A percentile compares a stretch with the other conserved stretches of the same genome.
Conservation (phyloP, 30 jellyfish, hydroid and myxozoan species). For the Aurelia aurita region DNA sequence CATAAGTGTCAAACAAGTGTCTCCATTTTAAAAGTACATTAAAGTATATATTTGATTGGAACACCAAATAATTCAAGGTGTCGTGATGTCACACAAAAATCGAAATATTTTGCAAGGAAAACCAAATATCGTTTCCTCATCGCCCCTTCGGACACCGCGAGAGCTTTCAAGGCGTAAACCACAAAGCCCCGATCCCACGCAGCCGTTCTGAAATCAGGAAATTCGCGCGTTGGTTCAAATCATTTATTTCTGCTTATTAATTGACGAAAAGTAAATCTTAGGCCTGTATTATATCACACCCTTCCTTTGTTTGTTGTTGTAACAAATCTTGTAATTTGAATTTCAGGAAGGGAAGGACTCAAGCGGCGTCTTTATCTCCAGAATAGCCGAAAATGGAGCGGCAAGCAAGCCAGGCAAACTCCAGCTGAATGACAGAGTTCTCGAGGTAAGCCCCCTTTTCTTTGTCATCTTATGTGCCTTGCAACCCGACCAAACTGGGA, state of each 20-base stretch:
- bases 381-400: conserved; percentile 90
- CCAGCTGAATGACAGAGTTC: conserved; percentile 88
- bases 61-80: too few relatives aligned
- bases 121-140: neutral
- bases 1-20: too few relatives aligned
- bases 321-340: conserved; percentile 1
- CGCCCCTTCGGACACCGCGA: neutral
- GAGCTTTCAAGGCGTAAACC: neutral
- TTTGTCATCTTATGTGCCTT: too few relatives aligned
- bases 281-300: neutral
- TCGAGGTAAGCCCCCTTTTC: conserved; percentile 75
- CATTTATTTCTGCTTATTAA: neutral
- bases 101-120: neutral
- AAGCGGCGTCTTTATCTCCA: conserved; percentile 86
- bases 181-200: neutral
- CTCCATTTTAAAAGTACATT: too few relatives aligned
- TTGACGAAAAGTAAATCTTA: neutral
- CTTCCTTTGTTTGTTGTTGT: neutral
- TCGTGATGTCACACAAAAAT: too few relatives aligned
- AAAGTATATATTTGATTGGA: too few relatives aligned
- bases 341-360: conserved; percentile 76
- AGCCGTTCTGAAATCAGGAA: neutral
- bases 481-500: neutral
- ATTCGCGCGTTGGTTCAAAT: neutral
- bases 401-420: conserved; percentile 87